Percentiles rank a stretch among this genome's conserved stretches.
Evolutionary conservation across 2,888 invertebrate genomes (phyloP).

Genomic region (Eutolmus rufibarbis): DNA sequence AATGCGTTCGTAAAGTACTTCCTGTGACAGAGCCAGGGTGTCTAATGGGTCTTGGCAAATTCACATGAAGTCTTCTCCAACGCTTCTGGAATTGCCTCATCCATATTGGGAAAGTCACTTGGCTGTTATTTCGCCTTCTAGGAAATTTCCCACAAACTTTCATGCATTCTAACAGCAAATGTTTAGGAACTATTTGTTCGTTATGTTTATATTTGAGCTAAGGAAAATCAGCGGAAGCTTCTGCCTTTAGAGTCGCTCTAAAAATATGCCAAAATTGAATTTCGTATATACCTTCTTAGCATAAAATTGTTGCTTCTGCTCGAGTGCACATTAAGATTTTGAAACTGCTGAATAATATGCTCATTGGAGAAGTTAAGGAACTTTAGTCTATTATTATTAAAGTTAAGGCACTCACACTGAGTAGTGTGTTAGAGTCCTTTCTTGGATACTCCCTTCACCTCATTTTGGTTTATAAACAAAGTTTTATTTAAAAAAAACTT

Average conservation of each 20-base stretch:
- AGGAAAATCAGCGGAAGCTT: not conserved
- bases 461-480: not conserved
- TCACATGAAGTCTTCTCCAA: not conserved
- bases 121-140: not conserved
- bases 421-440: not conserved
- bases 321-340: not conserved
- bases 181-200: not conserved
- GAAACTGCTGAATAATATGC: not conserved
- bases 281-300: not conserved
- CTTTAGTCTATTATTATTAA: not conserved
- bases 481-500: too few relatives aligned
- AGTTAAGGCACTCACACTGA: not conserved
- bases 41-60: not conserved
- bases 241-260: not conserved
- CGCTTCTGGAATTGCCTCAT: not conserved
- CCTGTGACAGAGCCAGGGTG: not conserved
- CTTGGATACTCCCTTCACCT: not conserved
- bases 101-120: not conserved
- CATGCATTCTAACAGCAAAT: not conserved
- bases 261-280: not conserved
- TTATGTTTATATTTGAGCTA: not conserved
- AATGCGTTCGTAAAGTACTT: not conserved
- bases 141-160: not conserved
- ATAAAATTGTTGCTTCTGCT: not conserved
- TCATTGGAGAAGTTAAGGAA: not conserved